Evolutionary conservation across 2,113 vertebrate species (phyloP), one percentile per base, ranked within the genome.

Genomic region (Cottus gobio): DNA sequence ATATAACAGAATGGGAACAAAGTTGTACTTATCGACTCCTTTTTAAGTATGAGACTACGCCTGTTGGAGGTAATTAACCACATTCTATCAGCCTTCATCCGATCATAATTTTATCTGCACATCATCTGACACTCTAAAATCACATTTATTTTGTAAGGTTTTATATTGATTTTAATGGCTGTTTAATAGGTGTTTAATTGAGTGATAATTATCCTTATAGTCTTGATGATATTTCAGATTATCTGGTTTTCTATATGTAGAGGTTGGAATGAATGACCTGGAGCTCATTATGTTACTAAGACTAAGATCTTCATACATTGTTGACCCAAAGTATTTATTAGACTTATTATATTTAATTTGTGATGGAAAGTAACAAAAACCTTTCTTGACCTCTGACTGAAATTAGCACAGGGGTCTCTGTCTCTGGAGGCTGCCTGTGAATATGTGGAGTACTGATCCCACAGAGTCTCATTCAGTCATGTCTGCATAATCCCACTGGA

Each of bases 401-500:
- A 57, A 81, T 83, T 48, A 68, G 31, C 36, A 13, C 24, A 5
- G 28, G 46, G 52, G 56, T 46, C 37, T 64, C 60, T 2, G 20
- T 82, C 44, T 75, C 56, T 78, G 0, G 36, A 69, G 77, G n/a
- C 60, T 71, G 76, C 37, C 73, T 72, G 58, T 62, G 85, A 89
- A 84, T 87, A 77, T 76, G 75, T 88, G 26, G 36, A 82, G 16
- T 39, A 37, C 71, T 83, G 68, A 91, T 88, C 86, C 87, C 36
- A 26, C 37, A 54, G 64, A 85, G 68, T 79, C 64, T 75, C 69
- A 52, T 54, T 80, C 77, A 69, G 86, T 90, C 90, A 91, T 79
- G 70, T 80, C 85, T 73, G 63, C 56, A 11, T 88, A 88, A 85
- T 91, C 87, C 85, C 80, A 83, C 36, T 71, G 79, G 65, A 71